Evolutionary conservation across 2,888 invertebrate genomes (phyloP), one percentile per base, ranked within the genome.

Genomic region (Cerastis leucographa): DNA sequence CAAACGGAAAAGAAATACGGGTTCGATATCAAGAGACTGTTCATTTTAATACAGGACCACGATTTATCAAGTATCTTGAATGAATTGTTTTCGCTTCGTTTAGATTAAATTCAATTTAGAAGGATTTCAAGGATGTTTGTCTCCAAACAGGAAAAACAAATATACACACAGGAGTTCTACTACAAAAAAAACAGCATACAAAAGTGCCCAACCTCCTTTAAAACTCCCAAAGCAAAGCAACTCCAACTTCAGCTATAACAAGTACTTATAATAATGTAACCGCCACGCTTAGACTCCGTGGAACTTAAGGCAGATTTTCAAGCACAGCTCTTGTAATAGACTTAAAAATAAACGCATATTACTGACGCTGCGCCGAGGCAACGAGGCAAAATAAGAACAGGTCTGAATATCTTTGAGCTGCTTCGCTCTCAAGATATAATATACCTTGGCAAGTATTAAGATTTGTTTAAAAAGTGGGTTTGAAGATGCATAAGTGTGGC

Each of bases 321-420:
- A 86, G 85, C 78, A 73, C 78, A 56, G 87, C 77, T 81, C 67
- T 65, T 78, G 74, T 78, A 78, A 85, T 82, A 62, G 84, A 84
- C 84, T 88, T 88, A 80, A 88, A 86, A 86, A 85, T 88, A 86
- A 84, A 78, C 74, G 84, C 75, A 88, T 83, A 86, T 80, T 86
- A 87, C 80, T 61, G 78, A 73, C 72, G 51, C 49, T 69, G 68
- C 78, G 73, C 62, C 75, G 80, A 78, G 44, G 74, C 86, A 83
- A 83, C 83, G 88, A 77, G 64, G 80, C 85, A 76, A 80, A 82
- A 81, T 85, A 85, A 85, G 83, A 85, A 74, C 72, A 76, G 73
- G 73, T 68, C 79, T 64, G 65, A 85, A 74, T 72, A 71, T 72
- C 64, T 76, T 51, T 46, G 66, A 74, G 75, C 74, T 70, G 59